Evolutionary conservation across 1,140 invertebrate genomes (phyloP), one percentile per base, ranked within the genome.

Genomic region (Bombus picipes): DNA sequence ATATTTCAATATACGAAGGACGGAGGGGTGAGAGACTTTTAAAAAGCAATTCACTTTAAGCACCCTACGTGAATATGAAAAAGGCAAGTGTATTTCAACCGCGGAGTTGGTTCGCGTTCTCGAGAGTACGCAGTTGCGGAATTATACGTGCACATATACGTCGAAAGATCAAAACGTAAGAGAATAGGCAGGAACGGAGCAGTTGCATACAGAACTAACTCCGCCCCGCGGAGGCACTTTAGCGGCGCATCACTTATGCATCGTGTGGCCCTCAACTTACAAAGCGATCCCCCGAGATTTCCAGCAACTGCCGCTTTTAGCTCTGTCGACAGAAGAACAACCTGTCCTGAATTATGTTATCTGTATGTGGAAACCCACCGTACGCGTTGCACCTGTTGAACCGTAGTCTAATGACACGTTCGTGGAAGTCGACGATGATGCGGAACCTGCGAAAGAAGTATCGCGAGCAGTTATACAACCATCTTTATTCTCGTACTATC

Each of bases 171-270:
- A 86, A 89, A 91, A 91, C 90, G 90, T 81, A 81, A 87, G 79
- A 90, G 74, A 91, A 89, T 91, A 90, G 90, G 89, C 91, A 91
- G 88, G 90, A 92, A 91, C 88, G 86, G 89, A 91, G 92, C 83
- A 92, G 88, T 91, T 90, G 91, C 89, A 90, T 86, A 89, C 82
- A 88, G 83, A 92, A 82, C 87, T 73, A 85, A 89, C 89, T 85
- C 75, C 82, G 83, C 83, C 85, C 81, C 88, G 81, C 79, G 79
- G 84, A 91, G 88, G 90, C 92, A 92, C 91, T 94, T 94, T 93
- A 92, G 91, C 92, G 91, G 92, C 91, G 91, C 91, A 94, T 94
- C 93, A 94, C 93, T 94, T 94, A 94, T 94, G 93, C 94, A 94
- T 93, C 93, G 88, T 91, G 91, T 89, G 89, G 92, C 90, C 89